Percentiles rank a stretch among this genome's conserved stretches.
Conservation (phyloP, 1,140 invertebrate genomes). For the Diorhabda elongata region DNA sequence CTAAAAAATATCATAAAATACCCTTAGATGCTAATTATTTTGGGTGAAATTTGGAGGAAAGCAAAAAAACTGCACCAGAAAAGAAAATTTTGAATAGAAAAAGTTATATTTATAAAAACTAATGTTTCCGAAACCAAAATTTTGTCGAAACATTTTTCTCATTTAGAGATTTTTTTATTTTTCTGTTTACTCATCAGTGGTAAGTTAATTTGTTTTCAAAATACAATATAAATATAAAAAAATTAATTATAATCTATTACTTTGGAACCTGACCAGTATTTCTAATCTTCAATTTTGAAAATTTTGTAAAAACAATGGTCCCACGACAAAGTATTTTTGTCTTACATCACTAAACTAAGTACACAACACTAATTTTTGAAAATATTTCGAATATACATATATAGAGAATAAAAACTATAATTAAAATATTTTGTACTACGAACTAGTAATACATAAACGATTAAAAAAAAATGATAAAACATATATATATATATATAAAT, state of each 20-base stretch:
- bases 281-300: slow-evolving; percentile 17
- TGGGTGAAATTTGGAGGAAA: too few species aligned
- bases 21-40: too few species aligned
- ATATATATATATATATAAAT: slow-evolving; percentile 14
- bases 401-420: slow-evolving; percentile 11
- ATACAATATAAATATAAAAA: slow-evolving; percentile 24
- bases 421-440: slow-evolving; percentile 21
- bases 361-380: slow-evolving; percentile 24
- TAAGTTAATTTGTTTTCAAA: too few species aligned
- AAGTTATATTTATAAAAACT: too few species aligned
- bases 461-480: slow-evolving; percentile 5
- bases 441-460: slow-evolving; percentile 9
- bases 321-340: slow-evolving; percentile 11
- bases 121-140: too few species aligned
- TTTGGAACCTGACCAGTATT: slow-evolving; percentile 29
- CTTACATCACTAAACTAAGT: slow-evolving; percentile 21
- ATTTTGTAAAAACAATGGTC: slow-evolving; percentile 19
- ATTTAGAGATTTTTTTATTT: too few species aligned
- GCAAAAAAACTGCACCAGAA: too few species aligned
- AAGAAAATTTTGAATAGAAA: too few species aligned
- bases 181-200: too few species aligned
- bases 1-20: too few species aligned
- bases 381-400: slow-evolving; percentile 9
- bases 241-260: slow-evolving; percentile 13
- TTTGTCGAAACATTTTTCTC: too few species aligned